phyloP scores from a whole-genome alignment of 1,140 invertebrate species.

The Ctenoplectra terminalis region DNA sequence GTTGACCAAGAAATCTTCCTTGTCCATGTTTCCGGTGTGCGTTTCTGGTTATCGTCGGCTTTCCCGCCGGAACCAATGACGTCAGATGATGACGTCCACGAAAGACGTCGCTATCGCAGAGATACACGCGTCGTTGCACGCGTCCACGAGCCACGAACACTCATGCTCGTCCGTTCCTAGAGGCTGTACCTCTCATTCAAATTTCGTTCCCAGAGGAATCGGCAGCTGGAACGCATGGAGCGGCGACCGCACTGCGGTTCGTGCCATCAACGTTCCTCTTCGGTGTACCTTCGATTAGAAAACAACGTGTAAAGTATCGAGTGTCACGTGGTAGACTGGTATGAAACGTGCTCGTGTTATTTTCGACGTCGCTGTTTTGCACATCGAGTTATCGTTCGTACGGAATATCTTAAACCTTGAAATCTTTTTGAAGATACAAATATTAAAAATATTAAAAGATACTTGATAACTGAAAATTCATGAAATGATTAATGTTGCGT shows the following conservation, averaged over 20 bases:
- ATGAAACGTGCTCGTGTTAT: neutral
- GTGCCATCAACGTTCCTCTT: constrained; percentile 40
- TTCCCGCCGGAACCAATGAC: constrained; percentile 47
- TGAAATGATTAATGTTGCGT: no score
- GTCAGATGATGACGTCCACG: constrained; percentile 51
- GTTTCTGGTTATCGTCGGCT: neutral
- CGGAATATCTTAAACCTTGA: no score
- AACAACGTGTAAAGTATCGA: no score
- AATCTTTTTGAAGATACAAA: no score
- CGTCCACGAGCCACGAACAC: constrained; percentile 52
- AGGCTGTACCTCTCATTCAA: constrained; percentile 15
- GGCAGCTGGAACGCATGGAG: neutral
- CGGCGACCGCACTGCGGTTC: constrained; percentile 17
- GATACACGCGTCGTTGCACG: constrained; percentile 51
- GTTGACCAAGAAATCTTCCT: constrained; percentile 68
- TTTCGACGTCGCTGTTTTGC: neutral
- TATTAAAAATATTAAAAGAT: no score
- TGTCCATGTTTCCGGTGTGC: constrained; percentile 64
- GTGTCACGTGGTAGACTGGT: neutral
- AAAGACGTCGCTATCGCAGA: constrained; percentile 43
- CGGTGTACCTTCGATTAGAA: neutral
- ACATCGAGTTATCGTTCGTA: no score
- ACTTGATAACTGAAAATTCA: no score
- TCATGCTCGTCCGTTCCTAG: constrained; percentile 49
- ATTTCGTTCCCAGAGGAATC: constrained; percentile 22